Conservation (phyloP, 2,888 invertebrate genomes). For the Odontothrips loti region DNA sequence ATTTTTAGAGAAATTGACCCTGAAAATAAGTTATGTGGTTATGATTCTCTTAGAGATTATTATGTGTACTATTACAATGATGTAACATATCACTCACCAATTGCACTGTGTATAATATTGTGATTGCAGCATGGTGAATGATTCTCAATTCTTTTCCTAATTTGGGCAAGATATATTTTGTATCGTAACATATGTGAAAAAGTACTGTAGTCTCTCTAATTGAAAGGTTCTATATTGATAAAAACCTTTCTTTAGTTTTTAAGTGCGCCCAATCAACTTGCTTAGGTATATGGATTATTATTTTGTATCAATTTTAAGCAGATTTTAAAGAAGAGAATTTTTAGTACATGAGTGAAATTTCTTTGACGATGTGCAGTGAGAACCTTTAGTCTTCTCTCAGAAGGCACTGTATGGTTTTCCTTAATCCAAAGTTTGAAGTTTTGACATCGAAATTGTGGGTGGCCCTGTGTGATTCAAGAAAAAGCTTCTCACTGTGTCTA, state of each 20-base stretch:
- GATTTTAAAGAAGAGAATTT: too few species aligned
- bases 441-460: too few species aligned
- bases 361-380: conserved; percentile 26
- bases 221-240: not conserved
- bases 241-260: not conserved
- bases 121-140: conserved; percentile 13
- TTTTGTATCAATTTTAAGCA: conserved; percentile 1
- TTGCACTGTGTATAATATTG: conserved; percentile 16
- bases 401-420: not conserved
- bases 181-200: conserved; percentile 7
- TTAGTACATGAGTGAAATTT: not conserved
- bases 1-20: not conserved
- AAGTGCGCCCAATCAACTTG: not conserved
- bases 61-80: not conserved
- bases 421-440: too few species aligned
- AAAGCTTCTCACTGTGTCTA: conserved; percentile 13
- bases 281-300: not conserved
- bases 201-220: not conserved
- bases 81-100: conserved; percentile 21
- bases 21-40: conserved; percentile 1
- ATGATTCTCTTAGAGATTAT: not conserved
- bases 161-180: conserved; percentile 1
- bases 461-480: not conserved
- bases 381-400: conserved; percentile 9
- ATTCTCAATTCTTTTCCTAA: not conserved